Evolutionary conservation across 2,113 vertebrate genomes (phyloP).

Genomic region (Caloenas nicobarica): DNA sequence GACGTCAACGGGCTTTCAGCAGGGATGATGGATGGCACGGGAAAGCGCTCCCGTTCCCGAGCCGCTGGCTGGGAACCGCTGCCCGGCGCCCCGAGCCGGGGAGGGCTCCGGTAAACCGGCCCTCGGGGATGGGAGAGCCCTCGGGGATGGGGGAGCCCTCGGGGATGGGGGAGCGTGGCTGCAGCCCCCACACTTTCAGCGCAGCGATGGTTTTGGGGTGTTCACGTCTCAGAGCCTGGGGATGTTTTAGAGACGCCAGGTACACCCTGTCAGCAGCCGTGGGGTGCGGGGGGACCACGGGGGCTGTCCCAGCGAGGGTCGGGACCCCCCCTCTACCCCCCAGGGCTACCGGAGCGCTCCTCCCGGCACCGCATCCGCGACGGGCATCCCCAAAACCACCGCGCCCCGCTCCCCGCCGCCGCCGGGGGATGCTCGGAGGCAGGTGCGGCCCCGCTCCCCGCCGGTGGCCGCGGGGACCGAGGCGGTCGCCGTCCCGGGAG

Average conservation of each 20-base stretch:
- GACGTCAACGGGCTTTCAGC: constrained; percentile 43
- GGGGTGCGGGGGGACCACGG: no score
- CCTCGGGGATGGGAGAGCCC: not conserved
- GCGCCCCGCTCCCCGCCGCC: not conserved
- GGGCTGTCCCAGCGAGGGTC: not conserved
- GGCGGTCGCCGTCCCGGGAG: no score
- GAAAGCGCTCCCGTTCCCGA: constrained; percentile 5
- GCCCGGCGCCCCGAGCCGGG: not conserved
- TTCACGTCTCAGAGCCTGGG: not conserved
- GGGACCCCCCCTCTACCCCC: not conserved
- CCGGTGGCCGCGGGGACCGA: not conserved
- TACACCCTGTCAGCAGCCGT: rapidly evolving
- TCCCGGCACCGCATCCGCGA: not conserved
- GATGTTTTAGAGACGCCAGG: not conserved
- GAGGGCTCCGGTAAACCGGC: not conserved
- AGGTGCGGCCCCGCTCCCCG: no score
- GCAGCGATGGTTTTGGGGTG: not conserved
- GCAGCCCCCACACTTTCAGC: not conserved
- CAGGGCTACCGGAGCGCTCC: not conserved
- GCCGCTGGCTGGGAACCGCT: constrained; percentile 3
- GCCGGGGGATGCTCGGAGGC: not conserved
- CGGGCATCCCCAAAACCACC: not conserved
- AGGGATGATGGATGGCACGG: constrained; percentile 45
- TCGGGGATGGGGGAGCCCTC: not conserved
- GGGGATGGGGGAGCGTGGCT: not conserved